phyloP scores from a whole-genome alignment of 1,140 invertebrate genomes.

The Pseudomyrmex sp. region DNA sequence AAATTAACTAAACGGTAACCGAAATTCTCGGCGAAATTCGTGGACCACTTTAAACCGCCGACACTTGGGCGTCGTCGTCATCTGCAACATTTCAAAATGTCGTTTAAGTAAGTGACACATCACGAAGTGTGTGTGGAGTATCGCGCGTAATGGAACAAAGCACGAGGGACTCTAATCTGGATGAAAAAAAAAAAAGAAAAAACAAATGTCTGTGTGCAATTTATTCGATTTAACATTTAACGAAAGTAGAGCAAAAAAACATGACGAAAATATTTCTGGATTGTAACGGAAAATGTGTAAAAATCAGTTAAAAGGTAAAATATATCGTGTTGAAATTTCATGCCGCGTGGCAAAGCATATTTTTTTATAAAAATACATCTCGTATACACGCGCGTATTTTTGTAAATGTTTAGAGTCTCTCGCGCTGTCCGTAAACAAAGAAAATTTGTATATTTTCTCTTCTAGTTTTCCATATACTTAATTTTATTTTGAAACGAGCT shows the following conservation, averaged over 20 bases:
- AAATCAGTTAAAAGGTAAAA: conserved; percentile 15
- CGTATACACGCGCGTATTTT: background rate
- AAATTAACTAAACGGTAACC: conserved; percentile 37
- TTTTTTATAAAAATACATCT: background rate
- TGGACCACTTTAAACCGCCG: conserved; percentile 85
- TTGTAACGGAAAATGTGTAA: background rate
- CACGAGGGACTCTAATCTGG: conserved; percentile 33
- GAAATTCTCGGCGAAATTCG: conserved; percentile 51
- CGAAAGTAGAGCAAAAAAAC: background rate
- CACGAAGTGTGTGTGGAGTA: background rate
- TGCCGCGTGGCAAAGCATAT: conserved; percentile 1
- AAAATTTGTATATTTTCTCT: background rate
- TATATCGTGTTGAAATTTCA: background rate
- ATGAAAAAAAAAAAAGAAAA: background rate
- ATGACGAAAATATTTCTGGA: background rate
- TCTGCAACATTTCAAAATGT: conserved; percentile 82
- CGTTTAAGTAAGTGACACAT: conserved; percentile 31
- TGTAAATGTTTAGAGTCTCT: conserved; percentile 27
- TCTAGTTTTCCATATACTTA: background rate
- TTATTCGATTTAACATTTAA: background rate
- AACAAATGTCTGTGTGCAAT: background rate
- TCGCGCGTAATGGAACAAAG: background rate
- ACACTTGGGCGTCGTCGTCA: conserved; percentile 89
- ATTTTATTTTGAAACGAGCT: no score
- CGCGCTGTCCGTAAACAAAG: conserved; percentile 8